Base-by-base conservation (phyloP, 2,797 vertebrate genomes). In the Cyprinodon diabolis region DNA sequence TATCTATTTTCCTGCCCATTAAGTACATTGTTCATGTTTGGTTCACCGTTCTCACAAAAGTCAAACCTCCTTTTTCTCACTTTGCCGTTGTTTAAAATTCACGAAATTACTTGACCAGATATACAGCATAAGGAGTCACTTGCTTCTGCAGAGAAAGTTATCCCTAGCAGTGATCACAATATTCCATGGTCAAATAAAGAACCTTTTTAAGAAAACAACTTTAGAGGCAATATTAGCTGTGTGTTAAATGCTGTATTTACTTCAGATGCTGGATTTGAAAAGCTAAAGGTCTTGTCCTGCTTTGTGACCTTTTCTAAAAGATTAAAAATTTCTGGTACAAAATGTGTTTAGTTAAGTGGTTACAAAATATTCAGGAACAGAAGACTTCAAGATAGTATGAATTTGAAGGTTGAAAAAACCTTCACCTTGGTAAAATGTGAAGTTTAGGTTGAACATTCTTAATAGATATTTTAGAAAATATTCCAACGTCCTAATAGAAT, bases 1-100 rank as follows among this genome's bases (percentile, higher is more conserved):
- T 88, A 87, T 91, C 85, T 86, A 78, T 91, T 90, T 88, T 87
- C 83, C 88, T 83, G 85, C 84, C 81, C 83, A 80, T 79, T 85
- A 88, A 90, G 87, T 84, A 76, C 80, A 74, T 83, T 85, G 87
- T 87, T 85, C 80, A 71, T 69, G 74, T 87, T 88, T 83, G 56
- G 78, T 71, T 74, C 65, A 90, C 80, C 84, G 86, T 88, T 86
- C 85, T 86, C 86, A 84, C 69, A 78, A 80, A 85, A 90, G 87
- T 84, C 84, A 87, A 76, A 85, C 74, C 73, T 74, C 2, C 7
- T 67, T 73, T 77, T 78, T 84, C 40, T 56, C 8, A 13, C 79
- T 76, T 86, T 75, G 71, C 71, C 75, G 13, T 14, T 9, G 3
- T 65, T 47, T 81, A 49, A 72, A 76, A 76, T 71, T 51, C 40